Percentiles rank a stretch among this genome's conserved stretches.
Conservation (phyloP, 2,797 vertebrate species). For the Prionace glauca region DNA sequence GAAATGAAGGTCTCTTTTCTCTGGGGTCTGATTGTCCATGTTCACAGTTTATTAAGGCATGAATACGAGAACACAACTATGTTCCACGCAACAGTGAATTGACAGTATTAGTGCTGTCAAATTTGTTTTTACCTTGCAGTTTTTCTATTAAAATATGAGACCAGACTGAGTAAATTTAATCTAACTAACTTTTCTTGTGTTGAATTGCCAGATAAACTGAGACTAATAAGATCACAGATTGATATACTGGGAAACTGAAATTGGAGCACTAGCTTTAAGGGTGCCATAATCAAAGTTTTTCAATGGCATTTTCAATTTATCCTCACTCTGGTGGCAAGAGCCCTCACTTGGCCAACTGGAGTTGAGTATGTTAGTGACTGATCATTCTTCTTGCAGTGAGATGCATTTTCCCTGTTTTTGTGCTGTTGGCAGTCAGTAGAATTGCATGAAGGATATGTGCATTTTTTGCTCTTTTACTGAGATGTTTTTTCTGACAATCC, state of each 20-base stretch:
- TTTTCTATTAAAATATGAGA: background rate
- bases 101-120: background rate
- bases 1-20: background rate
- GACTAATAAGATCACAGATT: slow-evolving; percentile 4
- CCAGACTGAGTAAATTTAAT: background rate
- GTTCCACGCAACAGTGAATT: background rate
- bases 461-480: background rate
- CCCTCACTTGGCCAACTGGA: background rate
- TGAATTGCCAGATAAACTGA: background rate
- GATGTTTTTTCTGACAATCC: background rate
- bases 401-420: background rate
- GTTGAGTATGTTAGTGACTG: background rate
- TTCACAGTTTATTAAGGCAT: background rate
- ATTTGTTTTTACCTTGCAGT: background rate
- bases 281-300: background rate
- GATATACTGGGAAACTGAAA: background rate
- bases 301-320: background rate
- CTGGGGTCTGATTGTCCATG: background rate
- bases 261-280: background rate
- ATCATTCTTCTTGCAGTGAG: background rate
- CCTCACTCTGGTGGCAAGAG: background rate
- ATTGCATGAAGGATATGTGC: background rate
- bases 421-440: background rate
- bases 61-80: background rate
- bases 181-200: background rate